Base-by-base conservation (phyloP, 2,888 invertebrate genomes). In the Linyphia triangularis region DNA sequence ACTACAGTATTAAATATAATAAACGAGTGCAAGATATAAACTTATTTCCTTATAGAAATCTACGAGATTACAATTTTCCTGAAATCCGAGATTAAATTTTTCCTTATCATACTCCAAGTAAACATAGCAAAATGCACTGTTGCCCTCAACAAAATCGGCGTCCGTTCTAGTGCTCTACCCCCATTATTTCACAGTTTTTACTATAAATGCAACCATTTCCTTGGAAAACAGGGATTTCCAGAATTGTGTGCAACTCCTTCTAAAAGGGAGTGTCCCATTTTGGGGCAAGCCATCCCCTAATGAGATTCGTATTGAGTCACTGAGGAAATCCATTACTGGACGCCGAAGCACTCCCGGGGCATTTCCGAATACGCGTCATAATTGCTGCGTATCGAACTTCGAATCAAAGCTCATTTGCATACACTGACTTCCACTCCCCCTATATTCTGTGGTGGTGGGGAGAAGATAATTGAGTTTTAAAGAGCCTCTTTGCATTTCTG, bases 351-450 rank as follows among this genome's bases (percentile, higher is more conserved):
- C 81, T 69, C n/a, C 40, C 51, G 51, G n/a, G 30, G 79, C 67
- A 67, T 26, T 75, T 22, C 51, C 37, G 67, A 59, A 37, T 28
- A 16, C 37, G 24, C 69, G 81, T 70, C 67, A 81, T 81, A 81
- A 81, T 81, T 81, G 70, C 81, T 69, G 51, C 19, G 37, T 70
- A 70, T 70, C 59, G 59, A 57, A 70, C 67, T 37, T n/a, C 59
- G 59, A 81, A 81, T 81, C 81, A 69, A 37, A 69, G 69, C 81
- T 70, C 70, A 70, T 81, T 81, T 81, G 69, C 81, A 81, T 81
- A 37, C 24, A 22, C 70, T 43, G n/a, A n/a, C n/a, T n/a, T n/a
- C 69, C 16, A 43, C 24, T 59, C 57, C 51, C 67, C 6, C 28
- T 16, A 61, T 67, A 33, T n/a, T 51, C 67, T 5, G 33, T 6